Evolutionary conservation across 2,797 vertebrate species (phyloP), one percentile per base, ranked within the genome.

Genomic region (Crax fasciolata): DNA sequence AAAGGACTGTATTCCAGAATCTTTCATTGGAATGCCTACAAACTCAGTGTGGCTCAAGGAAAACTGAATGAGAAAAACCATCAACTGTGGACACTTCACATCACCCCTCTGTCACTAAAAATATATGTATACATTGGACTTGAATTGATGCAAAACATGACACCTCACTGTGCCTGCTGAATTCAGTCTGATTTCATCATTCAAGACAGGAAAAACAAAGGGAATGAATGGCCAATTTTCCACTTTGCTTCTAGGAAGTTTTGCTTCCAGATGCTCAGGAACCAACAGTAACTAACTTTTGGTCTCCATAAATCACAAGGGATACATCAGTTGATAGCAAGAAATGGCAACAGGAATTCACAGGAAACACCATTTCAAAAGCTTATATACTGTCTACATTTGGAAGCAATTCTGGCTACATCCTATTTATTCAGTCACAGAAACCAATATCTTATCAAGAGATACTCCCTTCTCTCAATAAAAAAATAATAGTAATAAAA

Each of bases 371-470:
- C 19, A 27, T 75, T 88, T 91, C 62, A 70, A 73, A 94, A 44
- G 48, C 59, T 55, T 88, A 38, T 17, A 44, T 17, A 46, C 13
- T 51, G 10, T 70, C 70, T 90, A 63, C 84, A 88, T 70, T 62
- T 49, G 15, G 52, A 93, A 90, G 32, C 27, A 41, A 70, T 79
- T 94, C 66, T 73, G 27, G 71, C 76, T 66, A 51, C 48, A 51
- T 58, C 35, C n/a, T 88, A 58, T 80, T 87, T 91, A 80, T 62
- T 84, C 55, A 66, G 38, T 46, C 66, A 87, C 73, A 94, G 86
- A 67, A 59, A 48, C 21, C 72, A 19, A 13, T n/a, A 38, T n/a
- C 59, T 79, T 39, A 68, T 4, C 49, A 71, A 82, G 44, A 74
- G 14, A 67, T 4, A 75, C 32, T 81, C 51, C 32, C 15, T 15